Evolutionary conservation across 2,797 vertebrate species (phyloP).

Genomic region (Leptatherina wallacei): DNA sequence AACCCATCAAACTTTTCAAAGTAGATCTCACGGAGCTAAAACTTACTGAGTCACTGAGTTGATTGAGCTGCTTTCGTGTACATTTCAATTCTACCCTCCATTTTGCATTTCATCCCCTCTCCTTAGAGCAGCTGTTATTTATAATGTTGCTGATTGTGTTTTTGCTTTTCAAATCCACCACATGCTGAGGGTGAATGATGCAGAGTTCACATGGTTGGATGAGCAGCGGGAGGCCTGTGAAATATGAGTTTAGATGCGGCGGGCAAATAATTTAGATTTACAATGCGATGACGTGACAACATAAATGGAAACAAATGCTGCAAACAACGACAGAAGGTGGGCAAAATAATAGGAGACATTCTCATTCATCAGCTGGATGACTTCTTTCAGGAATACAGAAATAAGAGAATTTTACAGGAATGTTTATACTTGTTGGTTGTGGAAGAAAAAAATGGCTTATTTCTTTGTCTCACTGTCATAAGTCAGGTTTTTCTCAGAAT

Average conservation of each 20-base stretch:
- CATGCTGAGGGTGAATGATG: conserved; percentile 68
- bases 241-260: conserved; percentile 48
- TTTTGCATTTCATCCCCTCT: conserved; percentile 32
- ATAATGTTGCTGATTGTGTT: conserved; percentile 46
- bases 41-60: conserved; percentile 9
- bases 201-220: conserved; percentile 57
- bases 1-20: conserved; percentile 13
- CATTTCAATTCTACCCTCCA: conserved; percentile 14
- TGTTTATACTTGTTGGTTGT: not conserved
- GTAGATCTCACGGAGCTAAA: conserved; percentile 10
- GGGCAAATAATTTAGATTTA: conserved; percentile 58
- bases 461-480: too few relatives aligned
- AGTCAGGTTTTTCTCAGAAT: too few relatives aligned
- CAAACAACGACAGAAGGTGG: conserved; percentile 47
- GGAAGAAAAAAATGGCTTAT: too few relatives aligned
- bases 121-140: conserved; percentile 59
- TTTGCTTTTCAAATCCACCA: conserved; percentile 48
- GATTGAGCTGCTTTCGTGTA: conserved; percentile 2
- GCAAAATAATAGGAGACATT: conserved; percentile 20
- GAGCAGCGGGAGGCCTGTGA: conserved; percentile 57
- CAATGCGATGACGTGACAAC: conserved; percentile 44
- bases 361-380: not conserved
- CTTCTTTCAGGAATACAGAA: not conserved
- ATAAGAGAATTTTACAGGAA: conserved; percentile 11
- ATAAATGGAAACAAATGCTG: conserved; percentile 36